Evolutionary conservation across 2,113 vertebrate genomes (phyloP).

Genomic region (Oreocharis arfaki): DNA sequence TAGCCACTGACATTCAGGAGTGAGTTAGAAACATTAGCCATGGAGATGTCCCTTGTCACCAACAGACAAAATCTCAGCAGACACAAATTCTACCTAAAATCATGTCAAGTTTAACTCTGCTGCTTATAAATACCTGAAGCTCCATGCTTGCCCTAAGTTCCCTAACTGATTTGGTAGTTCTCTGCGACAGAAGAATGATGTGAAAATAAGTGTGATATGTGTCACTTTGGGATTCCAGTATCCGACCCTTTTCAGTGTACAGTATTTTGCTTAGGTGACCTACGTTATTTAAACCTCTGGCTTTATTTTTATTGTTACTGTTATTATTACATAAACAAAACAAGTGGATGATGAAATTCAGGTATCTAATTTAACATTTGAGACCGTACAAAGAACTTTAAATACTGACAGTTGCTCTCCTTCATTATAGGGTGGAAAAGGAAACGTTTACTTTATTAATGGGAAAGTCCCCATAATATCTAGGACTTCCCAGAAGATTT

Average conservation of each 20-base stretch:
- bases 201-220: neutral
- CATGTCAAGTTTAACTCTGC: neutral
- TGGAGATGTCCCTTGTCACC: neutral
- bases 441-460: neutral
- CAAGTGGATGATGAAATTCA: neutral
- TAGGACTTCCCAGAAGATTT: neutral
- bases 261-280: neutral
- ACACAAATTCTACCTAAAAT: neutral
- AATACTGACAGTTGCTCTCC: neutral
- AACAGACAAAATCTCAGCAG: neutral
- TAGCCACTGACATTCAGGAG: neutral
- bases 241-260: neutral
- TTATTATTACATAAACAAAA: neutral
- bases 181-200: neutral
- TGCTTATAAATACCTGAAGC: neutral
- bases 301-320: neutral
- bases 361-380: neutral
- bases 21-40: neutral
- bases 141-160: neutral
- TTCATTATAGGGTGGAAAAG: neutral
- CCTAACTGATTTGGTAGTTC: neutral
- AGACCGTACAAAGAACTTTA: neutral
- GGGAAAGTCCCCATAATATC: neutral
- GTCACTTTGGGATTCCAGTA: neutral
- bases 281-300: neutral